Evolutionary conservation across 2,888 invertebrate genomes (phyloP).

Genomic region (Lasioglossum malachurum): DNA sequence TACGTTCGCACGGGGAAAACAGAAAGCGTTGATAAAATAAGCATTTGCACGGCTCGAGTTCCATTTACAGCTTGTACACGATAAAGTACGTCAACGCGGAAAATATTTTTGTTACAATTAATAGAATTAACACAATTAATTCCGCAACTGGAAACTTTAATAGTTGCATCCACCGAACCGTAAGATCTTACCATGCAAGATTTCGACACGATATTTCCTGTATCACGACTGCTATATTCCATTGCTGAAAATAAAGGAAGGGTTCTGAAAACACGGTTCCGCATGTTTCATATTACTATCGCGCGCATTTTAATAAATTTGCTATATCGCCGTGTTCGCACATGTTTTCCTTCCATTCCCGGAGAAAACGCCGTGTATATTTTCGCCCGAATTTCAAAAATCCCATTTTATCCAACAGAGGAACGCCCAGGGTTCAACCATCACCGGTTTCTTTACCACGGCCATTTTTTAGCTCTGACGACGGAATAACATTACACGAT

Average conservation of each 20-base stretch:
- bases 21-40: conserved; percentile 3
- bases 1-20: neutral
- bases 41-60: neutral
- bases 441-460: neutral
- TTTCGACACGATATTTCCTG: neutral
- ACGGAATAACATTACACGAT: conserved; percentile 9
- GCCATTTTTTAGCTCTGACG: neutral
- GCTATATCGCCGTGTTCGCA: neutral
- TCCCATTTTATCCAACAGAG: neutral
- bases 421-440: neutral
- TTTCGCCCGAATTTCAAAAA: conserved; percentile 3
- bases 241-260: neutral
- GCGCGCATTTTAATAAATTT: neutral
- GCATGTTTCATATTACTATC: neutral
- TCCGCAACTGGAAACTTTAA: neutral
- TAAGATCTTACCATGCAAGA: neutral
- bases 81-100: neutral
- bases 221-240: neutral
- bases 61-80: neutral
- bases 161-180: neutral
- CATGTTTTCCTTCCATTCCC: conserved; percentile 9
- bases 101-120: neutral
- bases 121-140: too few relatives aligned
- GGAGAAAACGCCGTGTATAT: neutral
- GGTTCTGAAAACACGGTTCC: neutral